Evolutionary conservation across 2,113 vertebrate species (phyloP), one percentile per base, ranked within the genome.

Genomic region (Rhinogobius similis): DNA sequence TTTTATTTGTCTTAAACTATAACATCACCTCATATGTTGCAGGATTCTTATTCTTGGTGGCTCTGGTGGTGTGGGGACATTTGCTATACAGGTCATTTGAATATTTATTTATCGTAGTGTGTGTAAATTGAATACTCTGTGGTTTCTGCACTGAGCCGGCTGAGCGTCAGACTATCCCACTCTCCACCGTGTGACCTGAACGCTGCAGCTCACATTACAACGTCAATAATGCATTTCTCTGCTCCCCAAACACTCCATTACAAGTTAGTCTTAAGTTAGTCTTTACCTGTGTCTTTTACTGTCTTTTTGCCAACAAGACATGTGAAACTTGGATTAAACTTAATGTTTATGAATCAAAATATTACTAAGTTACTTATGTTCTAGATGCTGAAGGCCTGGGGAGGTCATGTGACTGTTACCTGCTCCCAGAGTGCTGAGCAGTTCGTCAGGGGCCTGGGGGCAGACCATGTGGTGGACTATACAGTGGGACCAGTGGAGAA

Each of bases 41-140:
- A 99, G 98, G 75, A 79, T 97, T 85, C 90, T 99, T 78, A 96
- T 99, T 86, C 91, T 98, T 6, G 98, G 97, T 36, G 96, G 94
- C 56, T 96, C 97, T 0, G 97, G 98, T 50, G 97, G 98, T 77
- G 94, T 99, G 70, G 98, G 98, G 82, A 98, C 97, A 9, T 97
- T 98, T 88, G 93, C 96, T 70, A 91, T 96, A 69, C 98, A 99
- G 96, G 98, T 99, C 80, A 21, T 20, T 21, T 53, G 32, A 26
- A 7, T 39, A 55, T 69, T 11, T 53, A 3, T 12, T 18, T 12
- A 13, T 24, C 29, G 18, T 38, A 36, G 58, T 38, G 7, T 12
- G 21, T 24, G 23, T 38, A 11, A 41, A 11, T 14, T 18, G 23
- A 20, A 10, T 58, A 1, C 23, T 39, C 27, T 7, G 4, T 16